These are phyloP conservation scores for Ophonus ardosiacus DNA, from an alignment of 2,888 invertebrate species.

Conservation along the genomic window DNA sequence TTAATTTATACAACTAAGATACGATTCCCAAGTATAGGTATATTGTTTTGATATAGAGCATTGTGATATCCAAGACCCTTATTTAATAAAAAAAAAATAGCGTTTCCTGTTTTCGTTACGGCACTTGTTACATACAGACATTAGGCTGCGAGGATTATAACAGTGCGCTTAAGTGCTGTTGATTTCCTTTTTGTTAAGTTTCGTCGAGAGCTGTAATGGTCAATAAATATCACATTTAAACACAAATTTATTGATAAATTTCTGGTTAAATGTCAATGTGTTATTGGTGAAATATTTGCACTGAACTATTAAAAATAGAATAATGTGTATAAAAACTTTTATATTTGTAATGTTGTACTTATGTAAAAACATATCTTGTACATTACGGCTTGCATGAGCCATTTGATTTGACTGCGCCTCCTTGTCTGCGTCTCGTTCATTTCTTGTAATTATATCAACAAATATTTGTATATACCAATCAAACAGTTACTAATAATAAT, in stretches of 20 bases:
- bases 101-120: neutral
- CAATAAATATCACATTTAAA: slow-evolving; percentile 23
- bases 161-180: slow-evolving; percentile 26
- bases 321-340: slow-evolving; percentile 63
- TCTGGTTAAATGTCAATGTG: neutral
- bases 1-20: slow-evolving; percentile 44
- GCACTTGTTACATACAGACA: slow-evolving; percentile 1
- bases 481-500: slow-evolving; percentile 70
- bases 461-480: slow-evolving; percentile 69
- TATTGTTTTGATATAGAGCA: slow-evolving; percentile 17
- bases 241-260: too few species aligned
- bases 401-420: slow-evolving; percentile 37
- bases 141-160: slow-evolving; percentile 6
- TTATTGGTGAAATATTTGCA: slow-evolving; percentile 56
- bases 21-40: slow-evolving; percentile 18
- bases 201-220: slow-evolving; percentile 53
- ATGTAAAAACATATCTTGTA: slow-evolving; percentile 63
- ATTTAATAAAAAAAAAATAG: neutral
- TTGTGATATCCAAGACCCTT: neutral
- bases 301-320: slow-evolving; percentile 63
- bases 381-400: slow-evolving; percentile 52
- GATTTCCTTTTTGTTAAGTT: neutral
- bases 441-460: slow-evolving; percentile 59
- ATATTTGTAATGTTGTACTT: slow-evolving; percentile 63
- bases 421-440: slow-evolving; percentile 34